Evolutionary conservation across 2,113 vertebrate species (phyloP).

Genomic region (Megaptera novaeangliae): DNA sequence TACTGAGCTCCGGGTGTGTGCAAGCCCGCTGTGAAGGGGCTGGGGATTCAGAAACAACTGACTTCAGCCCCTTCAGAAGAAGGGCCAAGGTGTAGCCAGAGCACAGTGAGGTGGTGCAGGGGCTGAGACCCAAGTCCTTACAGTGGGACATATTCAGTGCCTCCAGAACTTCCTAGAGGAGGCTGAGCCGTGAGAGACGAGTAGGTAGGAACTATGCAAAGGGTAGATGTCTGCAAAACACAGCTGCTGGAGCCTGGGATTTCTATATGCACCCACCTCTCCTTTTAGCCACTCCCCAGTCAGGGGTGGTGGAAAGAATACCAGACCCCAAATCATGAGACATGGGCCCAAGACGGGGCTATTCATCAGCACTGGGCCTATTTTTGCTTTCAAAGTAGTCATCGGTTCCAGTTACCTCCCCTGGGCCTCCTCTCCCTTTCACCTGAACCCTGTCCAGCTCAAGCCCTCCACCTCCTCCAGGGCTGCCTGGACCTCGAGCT

Average conservation of each 20-base stretch:
- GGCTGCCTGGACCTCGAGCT: background rate
- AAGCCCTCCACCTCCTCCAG: background rate
- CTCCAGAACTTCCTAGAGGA: background rate
- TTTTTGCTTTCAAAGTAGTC: background rate
- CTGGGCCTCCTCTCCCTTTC: background rate
- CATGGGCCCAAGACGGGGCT: too few relatives aligned
- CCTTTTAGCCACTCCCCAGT: background rate
- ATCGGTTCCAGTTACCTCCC: background rate
- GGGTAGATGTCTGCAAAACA: background rate
- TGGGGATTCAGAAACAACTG: background rate
- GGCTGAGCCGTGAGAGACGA: background rate
- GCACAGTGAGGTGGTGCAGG: background rate
- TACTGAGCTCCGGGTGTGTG: background rate
- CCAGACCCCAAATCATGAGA: background rate
- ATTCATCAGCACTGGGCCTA: background rate
- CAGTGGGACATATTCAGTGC: rapidly evolving
- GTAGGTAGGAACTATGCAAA: background rate
- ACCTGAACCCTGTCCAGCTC: background rate
- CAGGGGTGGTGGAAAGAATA: background rate
- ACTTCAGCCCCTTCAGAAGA: background rate
- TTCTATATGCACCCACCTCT: background rate
- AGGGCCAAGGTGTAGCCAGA: background rate
- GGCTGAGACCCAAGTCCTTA: background rate
- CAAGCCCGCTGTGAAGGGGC: background rate
- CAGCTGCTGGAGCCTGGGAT: background rate